Conservation (phyloP, 2,797 vertebrate species). For the Sebastes oblongus region DNA sequence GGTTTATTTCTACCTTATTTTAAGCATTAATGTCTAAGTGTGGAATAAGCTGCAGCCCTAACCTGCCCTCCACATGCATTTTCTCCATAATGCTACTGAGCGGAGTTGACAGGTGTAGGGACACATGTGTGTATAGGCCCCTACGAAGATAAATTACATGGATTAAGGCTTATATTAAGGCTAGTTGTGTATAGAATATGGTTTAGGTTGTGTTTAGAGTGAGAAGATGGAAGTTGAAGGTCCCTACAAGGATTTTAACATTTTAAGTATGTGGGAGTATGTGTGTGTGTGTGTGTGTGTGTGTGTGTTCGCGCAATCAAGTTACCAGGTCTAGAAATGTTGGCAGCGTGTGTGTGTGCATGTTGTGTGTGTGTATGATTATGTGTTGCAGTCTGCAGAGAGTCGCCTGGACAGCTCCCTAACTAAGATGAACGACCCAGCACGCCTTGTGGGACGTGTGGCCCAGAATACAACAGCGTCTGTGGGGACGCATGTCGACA, state of each 20-base stretch:
- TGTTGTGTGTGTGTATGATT: slow-evolving; percentile 23
- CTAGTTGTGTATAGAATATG: background rate
- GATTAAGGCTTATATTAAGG: background rate
- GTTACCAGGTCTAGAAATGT: background rate
- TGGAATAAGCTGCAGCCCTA: background rate
- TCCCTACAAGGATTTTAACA: slow-evolving; percentile 8
- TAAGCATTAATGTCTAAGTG: background rate
- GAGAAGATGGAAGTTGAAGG: background rate
- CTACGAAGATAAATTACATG: background rate
- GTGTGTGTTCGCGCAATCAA: slow-evolving; percentile 25
- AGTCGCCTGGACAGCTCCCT: slow-evolving; percentile 64
- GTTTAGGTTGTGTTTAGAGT: background rate
- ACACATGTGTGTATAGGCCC: background rate
- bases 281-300: slow-evolving; percentile 24
- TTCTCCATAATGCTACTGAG: background rate
- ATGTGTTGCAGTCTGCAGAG: slow-evolving; percentile 45
- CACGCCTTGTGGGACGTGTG: slow-evolving; percentile 46
- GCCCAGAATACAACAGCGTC: slow-evolving; percentile 64
- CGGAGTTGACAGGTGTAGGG: background rate
- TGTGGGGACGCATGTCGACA: slow-evolving; percentile 29
- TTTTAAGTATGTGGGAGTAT: background rate
- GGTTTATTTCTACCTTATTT: background rate
- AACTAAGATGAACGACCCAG: slow-evolving; percentile 77
- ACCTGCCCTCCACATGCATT: background rate
- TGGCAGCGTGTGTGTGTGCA: background rate